Evolutionary conservation across 1,140 invertebrate species (phyloP).

Genomic region (Bombus cullumanus): DNA sequence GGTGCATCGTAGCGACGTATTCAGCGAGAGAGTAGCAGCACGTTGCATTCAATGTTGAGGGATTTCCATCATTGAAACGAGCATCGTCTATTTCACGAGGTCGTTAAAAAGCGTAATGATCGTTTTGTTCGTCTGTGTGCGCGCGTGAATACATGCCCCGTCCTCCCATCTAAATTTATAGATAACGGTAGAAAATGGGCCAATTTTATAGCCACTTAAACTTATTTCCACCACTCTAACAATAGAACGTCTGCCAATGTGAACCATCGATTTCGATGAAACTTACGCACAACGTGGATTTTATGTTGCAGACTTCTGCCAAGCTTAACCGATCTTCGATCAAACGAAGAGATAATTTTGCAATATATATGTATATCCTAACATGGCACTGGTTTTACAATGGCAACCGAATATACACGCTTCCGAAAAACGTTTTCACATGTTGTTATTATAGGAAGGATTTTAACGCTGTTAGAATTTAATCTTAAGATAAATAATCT

Average conservation of each 20-base stretch:
- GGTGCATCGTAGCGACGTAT: slow-evolving; percentile 14
- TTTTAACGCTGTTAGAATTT: too few species aligned
- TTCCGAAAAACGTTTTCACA: too few species aligned
- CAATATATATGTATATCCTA: not conserved
- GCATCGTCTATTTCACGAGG: not conserved
- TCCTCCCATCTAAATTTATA: too few species aligned
- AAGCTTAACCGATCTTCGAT: not conserved
- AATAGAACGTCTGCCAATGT: not conserved
- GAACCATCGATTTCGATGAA: not conserved
- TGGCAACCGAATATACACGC: too few species aligned
- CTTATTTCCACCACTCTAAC: not conserved
- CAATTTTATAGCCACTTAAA: not conserved
- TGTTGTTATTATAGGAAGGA: too few species aligned
- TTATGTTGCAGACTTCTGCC: not conserved
- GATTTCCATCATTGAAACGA: not conserved
- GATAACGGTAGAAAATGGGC: slow-evolving; percentile 1
- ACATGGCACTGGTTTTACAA: too few species aligned
- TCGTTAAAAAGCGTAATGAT: not conserved
- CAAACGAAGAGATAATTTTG: not conserved
- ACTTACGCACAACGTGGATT: not conserved
- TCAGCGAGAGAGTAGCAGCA: not conserved
- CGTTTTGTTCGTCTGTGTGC: not conserved
- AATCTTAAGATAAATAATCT: too few species aligned
- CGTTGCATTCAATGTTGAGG: not conserved
- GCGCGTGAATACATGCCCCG: not conserved